Evolutionary conservation across 2,113 vertebrate species (phyloP), one percentile per base, ranked within the genome.

Genomic region (Tonatia bakeri): DNA sequence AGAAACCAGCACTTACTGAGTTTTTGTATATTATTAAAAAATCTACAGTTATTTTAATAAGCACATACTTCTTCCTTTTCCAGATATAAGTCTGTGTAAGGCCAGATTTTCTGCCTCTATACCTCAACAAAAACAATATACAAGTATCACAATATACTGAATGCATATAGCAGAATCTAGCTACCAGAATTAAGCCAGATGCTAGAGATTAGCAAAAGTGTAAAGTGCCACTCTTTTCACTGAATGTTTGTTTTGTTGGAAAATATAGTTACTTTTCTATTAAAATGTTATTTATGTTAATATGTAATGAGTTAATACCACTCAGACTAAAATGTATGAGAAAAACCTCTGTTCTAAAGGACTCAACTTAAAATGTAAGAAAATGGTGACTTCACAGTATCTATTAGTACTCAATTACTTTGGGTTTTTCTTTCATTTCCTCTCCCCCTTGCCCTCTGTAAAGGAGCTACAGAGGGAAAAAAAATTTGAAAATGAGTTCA

Each of bases 391-490:
- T 87, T 94, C 9, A 76, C n/a, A 96, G 73, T 83, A 20, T 76
- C n/a, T 91, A 45, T 52, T 95, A 96, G 40, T 75, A 86, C 31
- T 81, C 83, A 50, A 16, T 75, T 93, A 91, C 50, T 84, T 86
- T 95, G 50, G 38, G 9, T 76, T 76, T 95, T 90, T 56, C 26
- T 73, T 77, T 72, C 4, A 43, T 77, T 61, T 79, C 33, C 76
- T 56, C n/a, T 52, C 24, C 33, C 8, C 33, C 9, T 5, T 12
- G 6, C 31, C 47, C 36, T 24, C 56, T 2, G 17, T 67, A 77
- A 70, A 85, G 45, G 36, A 47, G 59, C 65, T 94, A 14, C 17
- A 33, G 45, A 82, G 56, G 36, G 1, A 10, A 22, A n/a, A n/a
- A 93, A 80, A 52, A 26, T 54, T 70, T 59, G 43, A 69, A 90